phyloP scores from a whole-genome alignment of 92 coral and sea anemone genomes.

The Montipora capitata region DNA sequence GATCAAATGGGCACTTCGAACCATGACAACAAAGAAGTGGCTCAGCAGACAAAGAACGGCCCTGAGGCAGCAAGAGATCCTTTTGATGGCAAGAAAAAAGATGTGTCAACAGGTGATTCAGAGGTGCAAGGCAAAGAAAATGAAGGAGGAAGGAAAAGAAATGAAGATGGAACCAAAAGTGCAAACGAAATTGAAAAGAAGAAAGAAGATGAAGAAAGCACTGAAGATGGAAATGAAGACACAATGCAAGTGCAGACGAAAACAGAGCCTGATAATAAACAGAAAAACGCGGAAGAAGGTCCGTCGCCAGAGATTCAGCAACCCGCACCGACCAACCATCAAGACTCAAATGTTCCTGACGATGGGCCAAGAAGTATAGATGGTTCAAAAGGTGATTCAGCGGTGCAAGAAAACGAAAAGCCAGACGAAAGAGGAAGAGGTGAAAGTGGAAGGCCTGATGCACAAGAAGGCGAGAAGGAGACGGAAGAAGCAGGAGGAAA shows the following conservation, averaged over 20 bases:
- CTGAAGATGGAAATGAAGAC: no score
- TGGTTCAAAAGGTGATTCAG: neutral
- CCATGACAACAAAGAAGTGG: neutral
- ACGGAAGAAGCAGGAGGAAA: neutral
- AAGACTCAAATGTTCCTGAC: neutral
- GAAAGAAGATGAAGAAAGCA: no score
- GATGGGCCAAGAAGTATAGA: neutral
- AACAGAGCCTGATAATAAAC: no score
- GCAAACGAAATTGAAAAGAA: no score
- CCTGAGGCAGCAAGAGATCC: neutral
- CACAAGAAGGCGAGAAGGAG: neutral
- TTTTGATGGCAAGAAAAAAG: neutral
- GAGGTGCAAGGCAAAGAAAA: no score
- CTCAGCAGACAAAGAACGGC: neutral
- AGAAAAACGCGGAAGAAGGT: neutral
- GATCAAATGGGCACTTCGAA: neutral
- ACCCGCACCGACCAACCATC: neutral
- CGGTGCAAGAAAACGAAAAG: neutral
- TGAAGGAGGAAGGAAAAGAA: no score
- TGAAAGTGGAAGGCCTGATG: neutral
- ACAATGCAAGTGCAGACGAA: no score
- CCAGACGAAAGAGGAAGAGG: neutral
- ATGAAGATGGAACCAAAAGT: no score
- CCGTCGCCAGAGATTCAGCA: neutral
- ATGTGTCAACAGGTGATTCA: neutral